Base-by-base conservation (phyloP, 35 echinoderm and acorn worm genomes). In the Strongylocentrotus purpuratus region DNA sequence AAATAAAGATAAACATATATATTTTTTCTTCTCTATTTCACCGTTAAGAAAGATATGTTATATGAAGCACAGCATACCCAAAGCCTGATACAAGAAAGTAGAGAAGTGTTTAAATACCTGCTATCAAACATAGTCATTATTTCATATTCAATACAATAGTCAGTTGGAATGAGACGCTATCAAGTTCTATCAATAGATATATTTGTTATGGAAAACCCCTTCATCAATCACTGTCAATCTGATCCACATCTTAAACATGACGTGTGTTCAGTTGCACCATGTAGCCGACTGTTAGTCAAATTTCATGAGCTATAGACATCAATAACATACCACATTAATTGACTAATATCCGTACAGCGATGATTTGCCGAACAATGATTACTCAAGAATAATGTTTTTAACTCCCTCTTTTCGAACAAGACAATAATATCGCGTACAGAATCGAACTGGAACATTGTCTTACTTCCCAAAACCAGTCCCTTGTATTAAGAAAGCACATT, bases 21-120 rank as follows among this genome's bases (percentile, higher is more conserved):
- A 78, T 28, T 78, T 78, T 10, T 28, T 78, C 65, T 78, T 78
- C 25, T 78, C 65, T 78, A 78, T 28, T 78, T 78, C 65, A 78
- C 65, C 5, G 65, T 78, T 78, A 78, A 78, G 65, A 78, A 78
- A 78, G 65, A 78, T 78, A 78, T 78, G 65, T 89, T 89, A 89
- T 89, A 89, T 89, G 87, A 89, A 89, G 87, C 87, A 89, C 87
- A 89, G 87, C 87, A 89, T 33, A 45, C 87, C 87, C 87, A 89
- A 89, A 89, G 45, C 45, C 87, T 45, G 87, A 89, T 89, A 89
- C 87, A 89, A 89, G 45, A 46, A 45, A 89, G 87, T 45, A 89
- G 87, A 45, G 87, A 46, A 89, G 87, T 89, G 87, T 89, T 33
- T 45, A 89, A 89, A 78, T 78, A 89, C 87, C 31, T 33, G 87